These are phyloP conservation scores for Hofmannophila pseudospretella DNA, from an alignment of 2,888 invertebrate species.

Conservation along the genomic window DNA sequence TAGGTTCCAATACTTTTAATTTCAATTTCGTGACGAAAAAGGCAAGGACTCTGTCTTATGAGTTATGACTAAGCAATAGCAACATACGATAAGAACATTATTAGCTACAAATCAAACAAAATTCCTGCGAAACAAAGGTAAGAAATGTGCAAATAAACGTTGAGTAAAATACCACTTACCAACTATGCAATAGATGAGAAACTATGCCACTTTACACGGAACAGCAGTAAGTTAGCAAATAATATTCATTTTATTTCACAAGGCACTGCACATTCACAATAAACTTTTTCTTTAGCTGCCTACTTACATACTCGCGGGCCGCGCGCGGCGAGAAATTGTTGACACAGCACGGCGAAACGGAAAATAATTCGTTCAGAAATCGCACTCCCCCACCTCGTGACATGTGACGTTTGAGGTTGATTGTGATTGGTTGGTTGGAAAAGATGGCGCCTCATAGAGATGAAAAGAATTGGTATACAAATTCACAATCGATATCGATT, in stretches of 20 bases:
- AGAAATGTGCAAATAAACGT: constrained; percentile 16
- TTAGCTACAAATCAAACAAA: constrained; percentile 44
- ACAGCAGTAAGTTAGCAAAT: constrained; percentile 35
- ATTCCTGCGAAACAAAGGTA: constrained; percentile 30
- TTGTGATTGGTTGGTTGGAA: neutral
- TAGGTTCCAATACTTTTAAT: no score
- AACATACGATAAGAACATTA: constrained; percentile 32
- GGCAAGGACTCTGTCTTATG: neutral
- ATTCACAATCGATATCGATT: no score
- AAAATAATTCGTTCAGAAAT: constrained; percentile 1
- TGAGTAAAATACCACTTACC: constrained; percentile 37
- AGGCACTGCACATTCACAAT: constrained; percentile 58
- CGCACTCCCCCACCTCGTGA: neutral
- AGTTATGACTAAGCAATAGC: constrained; percentile 19
- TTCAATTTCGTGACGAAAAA: neutral
- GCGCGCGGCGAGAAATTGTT: constrained; percentile 1
- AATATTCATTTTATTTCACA: constrained; percentile 63
- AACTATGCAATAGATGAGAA: constrained; percentile 26
- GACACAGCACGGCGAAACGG: neutral
- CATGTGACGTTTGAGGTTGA: neutral
- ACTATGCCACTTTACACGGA: constrained; percentile 37
- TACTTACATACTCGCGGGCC: neutral
- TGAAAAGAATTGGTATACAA: no score
- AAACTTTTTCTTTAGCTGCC: constrained; percentile 19
- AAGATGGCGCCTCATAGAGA: neutral